These are phyloP conservation scores for Neoascia interrupta DNA, from an alignment of 2,888 invertebrate species.

Conservation along the genomic window DNA sequence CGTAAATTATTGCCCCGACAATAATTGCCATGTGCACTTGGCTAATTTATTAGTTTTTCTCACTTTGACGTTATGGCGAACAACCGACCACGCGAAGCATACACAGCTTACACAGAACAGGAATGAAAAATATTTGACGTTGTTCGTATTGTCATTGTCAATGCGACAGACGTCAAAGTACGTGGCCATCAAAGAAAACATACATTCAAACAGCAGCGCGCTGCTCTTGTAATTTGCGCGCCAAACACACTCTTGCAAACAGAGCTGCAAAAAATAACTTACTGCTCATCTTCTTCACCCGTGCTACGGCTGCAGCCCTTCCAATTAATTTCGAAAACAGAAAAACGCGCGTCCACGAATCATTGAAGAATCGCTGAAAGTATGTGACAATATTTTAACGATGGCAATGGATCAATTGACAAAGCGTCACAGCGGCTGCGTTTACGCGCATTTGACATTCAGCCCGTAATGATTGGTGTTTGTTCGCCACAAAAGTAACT, in stretches of 20 bases:
- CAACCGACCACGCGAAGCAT: slow-evolving; percentile 38
- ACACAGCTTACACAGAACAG: slow-evolving; percentile 55
- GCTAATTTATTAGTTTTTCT: slow-evolving; percentile 70
- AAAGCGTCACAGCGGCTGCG: slow-evolving; percentile 27
- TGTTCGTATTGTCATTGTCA: slow-evolving; percentile 50
- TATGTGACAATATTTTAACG: slow-evolving; percentile 73
- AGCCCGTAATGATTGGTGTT: slow-evolving; percentile 35
- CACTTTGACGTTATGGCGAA: slow-evolving; percentile 57
- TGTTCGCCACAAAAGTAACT: slow-evolving; percentile 68
- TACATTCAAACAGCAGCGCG: neutral
- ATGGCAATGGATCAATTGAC: slow-evolving; percentile 71
- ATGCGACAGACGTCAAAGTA: slow-evolving; percentile 57
- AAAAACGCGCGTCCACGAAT: slow-evolving; percentile 34
- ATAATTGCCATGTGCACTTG: slow-evolving; percentile 32
- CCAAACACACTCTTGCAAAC: neutral
- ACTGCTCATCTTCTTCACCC: too few relatives aligned
- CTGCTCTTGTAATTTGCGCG: slow-evolving; percentile 32
- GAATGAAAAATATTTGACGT: slow-evolving; percentile 67
- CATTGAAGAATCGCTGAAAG: slow-evolving; percentile 67
- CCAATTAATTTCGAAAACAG: slow-evolving; percentile 43
- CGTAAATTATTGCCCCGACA: slow-evolving; percentile 44
- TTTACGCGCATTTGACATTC: slow-evolving; percentile 52
- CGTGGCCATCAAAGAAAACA: slow-evolving; percentile 45
- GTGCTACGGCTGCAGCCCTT: slow-evolving; percentile 20
- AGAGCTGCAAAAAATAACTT: too few relatives aligned